Evolutionary conservation across 2,888 invertebrate genomes (phyloP), one percentile per base, ranked within the genome.

Genomic region (Euproctis similis): DNA sequence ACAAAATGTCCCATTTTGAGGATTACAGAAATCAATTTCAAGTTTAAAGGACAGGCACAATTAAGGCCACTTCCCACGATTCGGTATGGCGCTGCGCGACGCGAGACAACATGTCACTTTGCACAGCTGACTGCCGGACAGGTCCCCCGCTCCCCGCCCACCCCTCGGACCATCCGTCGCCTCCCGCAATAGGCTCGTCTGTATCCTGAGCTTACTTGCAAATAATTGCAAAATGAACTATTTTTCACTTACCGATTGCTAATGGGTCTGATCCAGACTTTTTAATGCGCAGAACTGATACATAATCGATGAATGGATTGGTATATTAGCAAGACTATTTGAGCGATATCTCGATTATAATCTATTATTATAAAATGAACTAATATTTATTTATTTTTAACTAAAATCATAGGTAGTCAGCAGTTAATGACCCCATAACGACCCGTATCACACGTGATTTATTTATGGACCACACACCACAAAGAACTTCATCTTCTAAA

Each of bases 391-490:
- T 8, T 21, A 21, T 21, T 21, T 26, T 34, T 34, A 26, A 34
- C 14, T 12, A 16, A 44, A 53, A 72, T 66, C 65, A 63, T 52
- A 59, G 53, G 39, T 39, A 63, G 53, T 59, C 56, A 61, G 61
- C 73, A 78, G 81, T 80, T 80, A 80, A 71, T 82, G 81, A 84
- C 81, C 82, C 75, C 75, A 42, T 72, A 76, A 71, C 74, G 76
- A 76, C 66, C 69, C 58, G 62, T 65, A 63, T 59, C 73, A 81
- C 82, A 84, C 80, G 82, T 84, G 82, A 82, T 81, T 71, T n/a
- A n/a, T n/a, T n/a, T n/a, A 54, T 50, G 54, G 59, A 65, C 59
- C 62, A 74, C 74, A 76, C 58, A 65, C 59, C 62, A 74, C 74
- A 76, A 77, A 63, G 62, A 47, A n/a, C n/a, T n/a, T n/a, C n/a